Conservation (phyloP, 2,888 invertebrate species). For the Limnephilus marmoratus region DNA sequence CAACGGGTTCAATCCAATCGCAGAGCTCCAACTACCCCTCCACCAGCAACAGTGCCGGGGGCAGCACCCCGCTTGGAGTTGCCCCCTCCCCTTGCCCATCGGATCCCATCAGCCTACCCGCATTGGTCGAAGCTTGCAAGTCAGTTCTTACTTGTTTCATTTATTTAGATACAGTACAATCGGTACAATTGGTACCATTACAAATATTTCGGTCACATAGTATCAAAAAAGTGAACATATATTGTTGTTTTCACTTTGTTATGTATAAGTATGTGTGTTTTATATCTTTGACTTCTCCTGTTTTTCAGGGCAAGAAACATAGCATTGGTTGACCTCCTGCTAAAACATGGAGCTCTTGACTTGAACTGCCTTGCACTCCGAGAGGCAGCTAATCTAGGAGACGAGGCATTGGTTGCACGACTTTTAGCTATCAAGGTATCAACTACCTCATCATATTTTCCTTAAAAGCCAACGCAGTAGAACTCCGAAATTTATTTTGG, state of each 20-base stretch:
- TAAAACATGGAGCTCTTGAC: constrained; percentile 91
- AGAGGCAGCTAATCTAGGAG: constrained; percentile 85
- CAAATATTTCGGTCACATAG: too few species aligned
- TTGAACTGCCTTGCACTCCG: constrained; percentile 89
- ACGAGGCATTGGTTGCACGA: constrained; percentile 86
- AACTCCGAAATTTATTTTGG: too few species aligned
- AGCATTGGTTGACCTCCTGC: constrained; percentile 85
- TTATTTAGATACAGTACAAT: not conserved
- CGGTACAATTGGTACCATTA: too few species aligned
- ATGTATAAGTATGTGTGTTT: not conserved
- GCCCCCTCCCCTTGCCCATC: constrained; percentile 38
- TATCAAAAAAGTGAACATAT: too few species aligned
- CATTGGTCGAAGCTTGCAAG: constrained; percentile 66
- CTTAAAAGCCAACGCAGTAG: not conserved
- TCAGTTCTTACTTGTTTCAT: constrained; percentile 35
- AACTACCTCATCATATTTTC: constrained; percentile 46
- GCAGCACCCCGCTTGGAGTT: constrained; percentile 12
- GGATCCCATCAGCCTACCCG: constrained; percentile 63
- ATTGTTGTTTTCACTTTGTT: too few species aligned
- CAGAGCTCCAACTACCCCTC: constrained; percentile 37
- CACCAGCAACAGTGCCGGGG: constrained; percentile 28
- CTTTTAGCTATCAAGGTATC: constrained; percentile 91
- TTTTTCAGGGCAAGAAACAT: constrained; percentile 78
- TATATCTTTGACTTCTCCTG: not conserved
- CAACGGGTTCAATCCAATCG: constrained; percentile 47